A percentile compares a stretch with the other conserved stretches of the same genome.
Evolutionary conservation across 2,888 invertebrate species (phyloP).

Genomic region (Nasonovia ribisnigri): DNA sequence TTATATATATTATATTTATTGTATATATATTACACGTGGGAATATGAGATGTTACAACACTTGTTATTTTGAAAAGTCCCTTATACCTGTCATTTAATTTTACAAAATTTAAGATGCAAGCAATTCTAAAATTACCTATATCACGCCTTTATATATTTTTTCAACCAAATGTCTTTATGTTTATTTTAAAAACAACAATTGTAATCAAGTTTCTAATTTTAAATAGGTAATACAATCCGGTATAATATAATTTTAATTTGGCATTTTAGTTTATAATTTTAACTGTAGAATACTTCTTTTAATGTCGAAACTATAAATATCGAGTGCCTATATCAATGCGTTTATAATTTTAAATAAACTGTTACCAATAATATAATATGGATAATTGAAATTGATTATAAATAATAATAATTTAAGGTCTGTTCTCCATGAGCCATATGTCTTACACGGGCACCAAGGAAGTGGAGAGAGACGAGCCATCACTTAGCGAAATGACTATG

Average conservation of each 20-base stretch:
- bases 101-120: background rate
- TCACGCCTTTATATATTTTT: background rate
- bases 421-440: constrained; percentile 86
- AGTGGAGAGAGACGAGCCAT: constrained; percentile 78
- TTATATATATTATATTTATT: background rate
- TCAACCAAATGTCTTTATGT: background rate
- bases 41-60: background rate
- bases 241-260: no score
- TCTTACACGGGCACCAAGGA: constrained; percentile 76
- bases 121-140: background rate
- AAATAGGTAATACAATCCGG: no score
- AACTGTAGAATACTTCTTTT: background rate
- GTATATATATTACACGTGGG: background rate
- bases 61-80: background rate
- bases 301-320: background rate
- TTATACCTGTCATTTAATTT: background rate
- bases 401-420: constrained; percentile 72
- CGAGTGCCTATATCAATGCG: background rate
- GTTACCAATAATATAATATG: background rate
- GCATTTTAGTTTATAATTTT: background rate
- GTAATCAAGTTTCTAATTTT: background rate
- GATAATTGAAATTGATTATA: background rate
- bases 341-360: background rate
- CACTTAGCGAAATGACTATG: constrained; percentile 83
- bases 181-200: background rate